Evolutionary conservation across 2,113 vertebrate genomes (phyloP).

Genomic region (Lycaon pictus): DNA sequence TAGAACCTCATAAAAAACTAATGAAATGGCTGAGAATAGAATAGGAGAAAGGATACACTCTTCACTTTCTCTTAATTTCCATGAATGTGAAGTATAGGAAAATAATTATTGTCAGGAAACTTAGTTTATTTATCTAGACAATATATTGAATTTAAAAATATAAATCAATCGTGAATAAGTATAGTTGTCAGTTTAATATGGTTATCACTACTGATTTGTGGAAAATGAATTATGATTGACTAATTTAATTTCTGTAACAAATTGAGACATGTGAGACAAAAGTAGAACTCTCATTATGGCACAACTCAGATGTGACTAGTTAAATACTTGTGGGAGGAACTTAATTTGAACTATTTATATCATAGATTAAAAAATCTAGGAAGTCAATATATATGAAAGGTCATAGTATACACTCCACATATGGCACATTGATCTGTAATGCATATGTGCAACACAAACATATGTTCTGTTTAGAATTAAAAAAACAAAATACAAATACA

Average conservation of each 20-base stretch:
- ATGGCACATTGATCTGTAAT: neutral
- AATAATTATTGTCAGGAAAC: neutral
- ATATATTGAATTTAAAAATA: neutral
- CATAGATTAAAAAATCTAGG: neutral
- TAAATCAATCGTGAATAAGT: neutral
- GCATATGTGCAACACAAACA: neutral
- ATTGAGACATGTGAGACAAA: conserved; percentile 30
- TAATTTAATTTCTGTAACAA: conserved; percentile 61
- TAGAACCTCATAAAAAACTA: neutral
- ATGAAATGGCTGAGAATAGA: neutral
- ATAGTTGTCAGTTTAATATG: neutral
- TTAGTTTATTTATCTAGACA: neutral
- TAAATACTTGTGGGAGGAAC: conserved; percentile 24
- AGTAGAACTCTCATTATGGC: conserved; percentile 12
- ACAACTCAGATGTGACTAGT: conserved; percentile 35
- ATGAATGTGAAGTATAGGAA: neutral
- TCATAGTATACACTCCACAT: neutral
- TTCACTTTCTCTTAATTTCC: neutral
- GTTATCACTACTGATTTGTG: conserved; percentile 23
- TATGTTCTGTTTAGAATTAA: neutral
- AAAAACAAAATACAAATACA: neutral
- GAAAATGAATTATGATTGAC: conserved; percentile 31
- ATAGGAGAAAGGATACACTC: neutral
- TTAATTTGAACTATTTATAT: conserved; percentile 43
- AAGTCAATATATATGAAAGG: neutral